Evolutionary conservation across 2,113 vertebrate species (phyloP).

Genomic region (Urocitellus parryii): DNA sequence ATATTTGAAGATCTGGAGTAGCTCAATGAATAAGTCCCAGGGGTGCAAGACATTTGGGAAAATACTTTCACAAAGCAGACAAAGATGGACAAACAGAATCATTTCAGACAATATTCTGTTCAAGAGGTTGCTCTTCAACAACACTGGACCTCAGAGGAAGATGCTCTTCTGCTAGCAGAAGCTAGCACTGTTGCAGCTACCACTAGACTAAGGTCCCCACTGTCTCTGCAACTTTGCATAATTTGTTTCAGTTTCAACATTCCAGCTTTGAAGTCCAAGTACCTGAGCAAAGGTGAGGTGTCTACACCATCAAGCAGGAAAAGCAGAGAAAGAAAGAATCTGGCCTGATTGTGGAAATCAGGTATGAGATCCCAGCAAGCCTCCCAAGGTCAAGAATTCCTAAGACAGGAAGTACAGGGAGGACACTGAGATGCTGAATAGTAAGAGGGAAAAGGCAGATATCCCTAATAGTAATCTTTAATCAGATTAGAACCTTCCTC

Average conservation of each 20-base stretch:
- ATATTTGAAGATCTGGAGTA: neutral
- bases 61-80: neutral
- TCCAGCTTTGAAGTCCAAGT: neutral
- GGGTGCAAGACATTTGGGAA: neutral
- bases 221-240: neutral
- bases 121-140: neutral
- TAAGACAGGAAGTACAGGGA: neutral
- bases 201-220: neutral
- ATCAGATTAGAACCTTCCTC: neutral
- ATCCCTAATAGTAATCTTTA: neutral
- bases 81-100: neutral
- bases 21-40: neutral
- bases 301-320: neutral
- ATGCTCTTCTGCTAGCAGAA: neutral
- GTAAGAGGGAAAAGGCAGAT: neutral
- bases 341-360: neutral
- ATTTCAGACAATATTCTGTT: neutral
- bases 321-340: neutral
- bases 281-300: neutral
- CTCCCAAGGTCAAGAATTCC: neutral
- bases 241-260: neutral
- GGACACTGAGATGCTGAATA: neutral
- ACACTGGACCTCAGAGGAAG: neutral
- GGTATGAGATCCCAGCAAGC: neutral
- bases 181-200: rapidly evolving